Conservation (phyloP, 2,888 invertebrate genomes). For the Pyrrhia umbra region DNA sequence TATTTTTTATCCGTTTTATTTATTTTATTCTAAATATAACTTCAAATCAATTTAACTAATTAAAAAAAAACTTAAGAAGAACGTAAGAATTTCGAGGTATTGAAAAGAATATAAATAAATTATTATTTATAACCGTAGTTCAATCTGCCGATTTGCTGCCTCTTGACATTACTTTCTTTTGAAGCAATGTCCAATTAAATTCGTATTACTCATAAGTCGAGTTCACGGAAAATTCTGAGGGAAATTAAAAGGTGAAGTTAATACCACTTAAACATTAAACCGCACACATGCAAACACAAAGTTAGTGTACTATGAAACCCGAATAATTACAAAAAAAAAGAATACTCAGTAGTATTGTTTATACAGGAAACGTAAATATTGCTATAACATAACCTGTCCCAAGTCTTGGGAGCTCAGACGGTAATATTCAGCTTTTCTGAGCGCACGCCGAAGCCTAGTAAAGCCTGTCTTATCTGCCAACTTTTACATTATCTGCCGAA, state of each 20-base stretch:
- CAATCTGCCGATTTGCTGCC: slow-evolving; percentile 23
- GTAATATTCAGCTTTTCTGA: slow-evolving; percentile 78
- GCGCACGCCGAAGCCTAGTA: slow-evolving; percentile 73
- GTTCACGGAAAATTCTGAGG: slow-evolving; percentile 6
- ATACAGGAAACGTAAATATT: slow-evolving; percentile 64
- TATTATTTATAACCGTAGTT: neutral
- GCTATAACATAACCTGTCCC: slow-evolving; percentile 71
- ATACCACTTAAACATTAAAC: neutral
- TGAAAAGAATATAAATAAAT: neutral
- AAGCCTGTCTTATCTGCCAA: slow-evolving; percentile 86
- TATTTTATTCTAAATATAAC: neutral
- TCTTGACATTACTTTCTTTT: slow-evolving; percentile 25
- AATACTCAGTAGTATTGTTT: slow-evolving; percentile 28
- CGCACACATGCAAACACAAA: neutral
- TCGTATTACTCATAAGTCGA: slow-evolving; percentile 21
- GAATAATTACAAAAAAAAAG: slow-evolving; percentile 4
- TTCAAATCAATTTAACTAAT: neutral
- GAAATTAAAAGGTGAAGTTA: neutral
- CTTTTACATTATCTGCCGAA: slow-evolving; percentile 86
- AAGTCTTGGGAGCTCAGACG: slow-evolving; percentile 68
- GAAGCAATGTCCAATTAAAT: slow-evolving; percentile 47
- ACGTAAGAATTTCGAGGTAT: slow-evolving; percentile 8
- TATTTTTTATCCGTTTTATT: no score
- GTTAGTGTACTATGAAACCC: slow-evolving; percentile 16
- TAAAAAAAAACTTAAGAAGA: slow-evolving; percentile 20